Percentiles rank a stretch among this genome's conserved stretches.
Evolutionary conservation across 2,797 vertebrate species (phyloP).

Genomic region (Enteromius unitaeniatus): DNA sequence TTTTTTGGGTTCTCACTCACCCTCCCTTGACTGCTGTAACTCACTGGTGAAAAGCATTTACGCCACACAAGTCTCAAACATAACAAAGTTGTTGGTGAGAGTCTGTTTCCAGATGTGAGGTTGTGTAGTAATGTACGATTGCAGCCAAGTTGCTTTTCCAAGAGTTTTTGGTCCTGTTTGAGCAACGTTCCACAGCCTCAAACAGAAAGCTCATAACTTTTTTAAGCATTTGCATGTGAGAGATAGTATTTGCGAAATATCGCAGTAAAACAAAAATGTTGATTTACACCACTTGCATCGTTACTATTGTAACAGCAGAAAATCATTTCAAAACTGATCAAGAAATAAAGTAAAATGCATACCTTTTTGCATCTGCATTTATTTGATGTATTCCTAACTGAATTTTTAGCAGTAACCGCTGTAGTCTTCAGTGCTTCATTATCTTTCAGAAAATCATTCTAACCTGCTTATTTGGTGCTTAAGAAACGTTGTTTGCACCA

Average conservation of each 20-base stretch:
- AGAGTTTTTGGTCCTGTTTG: slow-evolving; percentile 11
- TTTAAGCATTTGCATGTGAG: background rate
- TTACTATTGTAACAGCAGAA: background rate
- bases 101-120: slow-evolving; percentile 16
- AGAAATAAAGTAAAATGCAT: background rate
- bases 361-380: background rate
- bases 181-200: background rate
- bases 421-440: background rate
- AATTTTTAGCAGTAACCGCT: background rate
- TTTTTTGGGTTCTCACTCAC: background rate
- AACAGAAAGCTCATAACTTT: slow-evolving; percentile 15
- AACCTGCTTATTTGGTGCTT: background rate
- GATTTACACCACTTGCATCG: too few relatives aligned
- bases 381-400: background rate
- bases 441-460: background rate
- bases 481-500: background rate
- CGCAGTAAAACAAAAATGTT: background rate
- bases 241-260: background rate
- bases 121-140: background rate
- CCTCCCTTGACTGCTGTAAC: background rate
- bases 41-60: background rate
- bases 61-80: slow-evolving; percentile 4
- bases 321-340: background rate
- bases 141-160: slow-evolving; percentile 20
- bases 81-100: slow-evolving; percentile 2